phyloP scores from a whole-genome alignment of 2,113 vertebrate genomes.

The Chlamydotis undulata region DNA sequence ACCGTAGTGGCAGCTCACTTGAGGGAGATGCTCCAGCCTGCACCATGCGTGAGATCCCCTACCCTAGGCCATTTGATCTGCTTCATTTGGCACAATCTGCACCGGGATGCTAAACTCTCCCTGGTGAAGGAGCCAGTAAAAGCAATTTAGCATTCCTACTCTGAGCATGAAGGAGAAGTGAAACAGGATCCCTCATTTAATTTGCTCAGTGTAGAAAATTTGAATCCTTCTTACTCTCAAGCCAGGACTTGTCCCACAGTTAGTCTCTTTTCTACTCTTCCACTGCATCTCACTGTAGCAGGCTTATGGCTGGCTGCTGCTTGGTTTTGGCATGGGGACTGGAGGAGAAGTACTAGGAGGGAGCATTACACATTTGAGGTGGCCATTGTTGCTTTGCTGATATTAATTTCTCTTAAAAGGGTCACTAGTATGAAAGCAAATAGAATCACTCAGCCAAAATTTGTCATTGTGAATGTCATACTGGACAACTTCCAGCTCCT shows the following conservation, averaged over 20 bases:
- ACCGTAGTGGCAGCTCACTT: neutral
- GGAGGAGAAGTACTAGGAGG: neutral
- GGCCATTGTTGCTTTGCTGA: neutral
- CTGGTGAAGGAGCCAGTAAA: neutral
- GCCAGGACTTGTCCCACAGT: neutral
- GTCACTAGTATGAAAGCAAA: neutral
- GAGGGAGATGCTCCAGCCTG: neutral
- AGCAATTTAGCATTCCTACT: neutral
- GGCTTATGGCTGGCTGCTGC: neutral
- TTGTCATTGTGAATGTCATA: neutral
- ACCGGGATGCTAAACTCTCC: neutral
- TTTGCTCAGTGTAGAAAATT: neutral
- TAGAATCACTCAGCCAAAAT: neutral
- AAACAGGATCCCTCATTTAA: neutral
- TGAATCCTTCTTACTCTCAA: neutral
- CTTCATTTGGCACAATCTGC: neutral
- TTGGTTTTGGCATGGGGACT: neutral
- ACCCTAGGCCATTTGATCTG: neutral
- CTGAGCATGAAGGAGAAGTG: neutral
- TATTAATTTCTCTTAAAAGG: neutral
- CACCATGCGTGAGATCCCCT: fast-evolving
- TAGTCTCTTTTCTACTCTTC: neutral
- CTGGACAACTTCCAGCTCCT: neutral
- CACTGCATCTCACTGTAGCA: neutral
- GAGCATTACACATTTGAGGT: neutral